Evolutionary conservation across 2,797 vertebrate species (phyloP).

Genomic region (Sebastes umbrosus): DNA sequence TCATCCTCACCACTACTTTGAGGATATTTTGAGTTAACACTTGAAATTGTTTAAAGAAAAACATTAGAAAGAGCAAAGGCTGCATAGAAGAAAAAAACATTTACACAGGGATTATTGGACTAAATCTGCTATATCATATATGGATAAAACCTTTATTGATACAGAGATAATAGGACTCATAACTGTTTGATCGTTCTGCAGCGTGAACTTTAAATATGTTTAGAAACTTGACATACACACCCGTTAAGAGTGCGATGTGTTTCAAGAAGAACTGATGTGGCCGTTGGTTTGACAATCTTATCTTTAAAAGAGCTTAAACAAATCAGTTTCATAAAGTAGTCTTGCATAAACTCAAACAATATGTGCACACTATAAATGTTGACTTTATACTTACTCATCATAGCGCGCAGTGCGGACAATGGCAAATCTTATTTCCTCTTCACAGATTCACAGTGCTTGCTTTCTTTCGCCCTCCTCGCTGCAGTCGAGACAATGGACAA

Average conservation of each 20-base stretch:
- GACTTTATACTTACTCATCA: not conserved
- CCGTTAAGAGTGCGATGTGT: too few species aligned
- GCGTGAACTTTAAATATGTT: not conserved
- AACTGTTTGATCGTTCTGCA: not conserved
- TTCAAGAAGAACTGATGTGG: not conserved
- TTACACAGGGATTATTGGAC: not conserved
- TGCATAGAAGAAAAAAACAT: not conserved
- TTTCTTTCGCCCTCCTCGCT: conserved; percentile 12
- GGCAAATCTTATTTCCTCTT: conserved; percentile 12
- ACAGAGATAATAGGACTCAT: not conserved
- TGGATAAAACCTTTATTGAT: not conserved
- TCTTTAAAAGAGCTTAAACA: not conserved
- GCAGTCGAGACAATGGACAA: conserved; percentile 17
- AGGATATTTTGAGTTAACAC: not conserved
- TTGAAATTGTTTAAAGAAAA: not conserved
- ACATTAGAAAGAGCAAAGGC: not conserved
- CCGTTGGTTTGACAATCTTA: not conserved
- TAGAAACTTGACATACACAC: not conserved
- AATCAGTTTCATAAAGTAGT: not conserved
- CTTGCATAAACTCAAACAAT: not conserved
- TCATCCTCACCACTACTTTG: not conserved
- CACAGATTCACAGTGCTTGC: conserved; percentile 1
- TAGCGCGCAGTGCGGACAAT: not conserved
- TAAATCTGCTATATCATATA: not conserved
- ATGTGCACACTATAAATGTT: not conserved